A percentile compares a stretch with the other conserved stretches of the same genome.
Evolutionary conservation across 2,113 vertebrate species (phyloP).

Genomic region (Tachuris rubrigastra): DNA sequence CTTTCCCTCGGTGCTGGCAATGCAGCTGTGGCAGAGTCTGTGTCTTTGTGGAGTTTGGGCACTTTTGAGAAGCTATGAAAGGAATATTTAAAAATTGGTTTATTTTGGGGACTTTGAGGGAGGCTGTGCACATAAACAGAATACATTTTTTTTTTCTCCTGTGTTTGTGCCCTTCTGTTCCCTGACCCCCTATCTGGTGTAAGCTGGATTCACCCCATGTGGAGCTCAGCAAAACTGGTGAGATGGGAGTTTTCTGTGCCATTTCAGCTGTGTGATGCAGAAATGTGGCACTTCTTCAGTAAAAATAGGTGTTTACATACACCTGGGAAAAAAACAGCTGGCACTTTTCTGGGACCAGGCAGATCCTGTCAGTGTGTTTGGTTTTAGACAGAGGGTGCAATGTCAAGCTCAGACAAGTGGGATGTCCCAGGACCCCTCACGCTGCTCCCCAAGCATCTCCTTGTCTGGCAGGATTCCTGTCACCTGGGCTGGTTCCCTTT

Average conservation of each 20-base stretch:
- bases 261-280: background rate
- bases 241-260: background rate
- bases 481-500: background rate
- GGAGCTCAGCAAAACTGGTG: background rate
- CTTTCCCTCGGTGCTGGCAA: accelerated
- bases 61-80: accelerated
- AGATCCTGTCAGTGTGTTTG: background rate
- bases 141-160: background rate
- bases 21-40: accelerated
- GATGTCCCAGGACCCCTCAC: background rate
- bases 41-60: background rate
- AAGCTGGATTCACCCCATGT: background rate
- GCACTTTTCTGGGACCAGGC: accelerated
- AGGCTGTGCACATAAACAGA: background rate
- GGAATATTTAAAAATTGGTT: background rate
- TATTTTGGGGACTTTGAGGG: background rate
- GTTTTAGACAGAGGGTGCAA: background rate
- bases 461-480: background rate
- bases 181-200: background rate
- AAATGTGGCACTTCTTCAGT: background rate
- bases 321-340: accelerated
- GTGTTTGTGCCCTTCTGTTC: background rate
- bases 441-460: background rate
- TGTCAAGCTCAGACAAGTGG: background rate
- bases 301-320: background rate